Evolutionary conservation across 2,113 vertebrate species (phyloP).

Genomic region (Chlamydotis undulata): DNA sequence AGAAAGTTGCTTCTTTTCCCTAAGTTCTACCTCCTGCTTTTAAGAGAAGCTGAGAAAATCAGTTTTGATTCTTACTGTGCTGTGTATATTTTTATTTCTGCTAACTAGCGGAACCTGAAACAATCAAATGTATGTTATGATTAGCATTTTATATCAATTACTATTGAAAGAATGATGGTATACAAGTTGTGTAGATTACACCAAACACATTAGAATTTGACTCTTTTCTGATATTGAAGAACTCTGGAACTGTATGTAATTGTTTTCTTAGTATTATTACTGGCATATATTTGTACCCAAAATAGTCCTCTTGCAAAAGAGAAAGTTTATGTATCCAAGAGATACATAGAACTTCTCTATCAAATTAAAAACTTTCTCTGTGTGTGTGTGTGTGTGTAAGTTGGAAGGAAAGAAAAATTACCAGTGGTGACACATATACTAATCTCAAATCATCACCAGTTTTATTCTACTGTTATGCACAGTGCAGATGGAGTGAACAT

Average conservation of each 20-base stretch:
- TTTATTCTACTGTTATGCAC: not conserved
- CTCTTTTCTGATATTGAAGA: not conserved
- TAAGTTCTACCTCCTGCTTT: not conserved
- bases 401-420: not conserved
- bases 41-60: not conserved
- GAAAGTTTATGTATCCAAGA: not conserved
- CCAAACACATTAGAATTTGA: not conserved
- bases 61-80: not conserved
- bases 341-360: not conserved
- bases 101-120: not conserved
- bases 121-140: not conserved
- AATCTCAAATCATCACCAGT: not conserved
- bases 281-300: not conserved
- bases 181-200: not conserved
- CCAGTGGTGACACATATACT: not conserved
- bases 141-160: not conserved
- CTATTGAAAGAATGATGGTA: not conserved
- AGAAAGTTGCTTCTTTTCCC: not conserved
- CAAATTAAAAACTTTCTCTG: not conserved
- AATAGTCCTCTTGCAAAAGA: not conserved
- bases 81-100: not conserved
- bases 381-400: not conserved
- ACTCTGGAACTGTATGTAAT: not conserved
- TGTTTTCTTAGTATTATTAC: not conserved
- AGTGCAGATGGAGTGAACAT: not conserved